phyloP scores from a whole-genome alignment of 2,797 vertebrate species.

The Tinamus major region DNA sequence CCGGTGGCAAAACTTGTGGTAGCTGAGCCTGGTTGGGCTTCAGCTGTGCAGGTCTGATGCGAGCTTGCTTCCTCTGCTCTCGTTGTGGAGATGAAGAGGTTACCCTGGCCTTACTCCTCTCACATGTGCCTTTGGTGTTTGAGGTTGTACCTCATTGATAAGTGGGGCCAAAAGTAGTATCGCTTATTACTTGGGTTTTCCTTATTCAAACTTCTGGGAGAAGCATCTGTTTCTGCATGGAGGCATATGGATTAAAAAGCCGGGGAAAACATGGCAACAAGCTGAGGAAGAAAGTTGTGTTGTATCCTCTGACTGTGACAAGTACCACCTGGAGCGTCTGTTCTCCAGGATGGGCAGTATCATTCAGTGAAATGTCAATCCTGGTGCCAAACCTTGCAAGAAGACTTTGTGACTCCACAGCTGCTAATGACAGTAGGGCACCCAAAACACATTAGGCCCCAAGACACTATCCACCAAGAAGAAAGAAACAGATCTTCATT shows the following conservation, averaged over 20 bases:
- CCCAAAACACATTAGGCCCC: fast-evolving
- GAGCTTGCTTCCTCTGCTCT: not conserved
- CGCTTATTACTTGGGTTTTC: not conserved
- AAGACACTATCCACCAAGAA: not conserved
- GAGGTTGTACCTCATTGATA: not conserved
- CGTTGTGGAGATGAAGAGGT: not conserved
- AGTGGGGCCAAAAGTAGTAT: not conserved
- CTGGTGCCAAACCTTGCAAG: not conserved
- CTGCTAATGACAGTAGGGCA: not conserved
- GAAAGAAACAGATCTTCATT: not conserved
- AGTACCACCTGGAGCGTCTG: not conserved
- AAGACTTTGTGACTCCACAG: not conserved
- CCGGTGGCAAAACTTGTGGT: not conserved
- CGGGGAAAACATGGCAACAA: not conserved
- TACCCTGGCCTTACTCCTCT: not conserved
- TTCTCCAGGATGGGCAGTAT: not conserved
- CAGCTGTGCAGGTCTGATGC: not conserved
- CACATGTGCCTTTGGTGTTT: not conserved
- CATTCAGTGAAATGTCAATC: not conserved
- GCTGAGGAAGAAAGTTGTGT: not conserved
- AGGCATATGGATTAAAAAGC: not conserved
- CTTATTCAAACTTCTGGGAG: not conserved
- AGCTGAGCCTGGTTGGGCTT: not conserved
- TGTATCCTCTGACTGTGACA: not conserved
- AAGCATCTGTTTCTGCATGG: not conserved